These are phyloP conservation scores for Irena cyanogastra DNA, from an alignment of 2,113 vertebrate species.

Conservation along the genomic window DNA sequence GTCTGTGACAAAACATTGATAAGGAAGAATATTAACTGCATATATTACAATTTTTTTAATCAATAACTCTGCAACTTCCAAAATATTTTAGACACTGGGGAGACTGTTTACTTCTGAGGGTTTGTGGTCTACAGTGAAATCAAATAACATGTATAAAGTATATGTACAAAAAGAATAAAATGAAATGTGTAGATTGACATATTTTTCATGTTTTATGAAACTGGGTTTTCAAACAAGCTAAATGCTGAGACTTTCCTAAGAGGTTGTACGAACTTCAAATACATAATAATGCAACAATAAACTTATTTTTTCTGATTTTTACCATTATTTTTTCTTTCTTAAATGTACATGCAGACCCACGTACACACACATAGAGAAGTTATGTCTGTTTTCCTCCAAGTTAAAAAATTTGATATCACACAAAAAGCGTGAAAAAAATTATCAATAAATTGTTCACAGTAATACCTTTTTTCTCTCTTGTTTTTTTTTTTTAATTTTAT, in stretches of 20 bases:
- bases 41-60: not conserved
- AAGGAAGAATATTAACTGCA: not conserved
- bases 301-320: not conserved
- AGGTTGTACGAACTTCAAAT: not conserved
- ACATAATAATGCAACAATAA: not conserved
- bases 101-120: not conserved
- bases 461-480: not conserved
- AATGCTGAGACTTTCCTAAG: not conserved
- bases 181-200: not conserved
- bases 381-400: not conserved
- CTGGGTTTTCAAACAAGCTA: not conserved
- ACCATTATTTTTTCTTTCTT: not conserved
- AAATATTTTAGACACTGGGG: not conserved
- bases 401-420: not conserved
- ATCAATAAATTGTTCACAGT: not conserved
- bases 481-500: not conserved
- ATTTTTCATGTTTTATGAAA: not conserved
- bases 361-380: too few relatives aligned
- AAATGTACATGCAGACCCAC: not conserved
- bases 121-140: not conserved
- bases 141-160: not conserved
- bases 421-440: fast-evolving
- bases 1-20: not conserved
- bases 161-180: not conserved
- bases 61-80: not conserved